These are phyloP conservation scores for Cydia amplana DNA, from an alignment of 1,140 invertebrate species.

Conservation along the genomic window DNA sequence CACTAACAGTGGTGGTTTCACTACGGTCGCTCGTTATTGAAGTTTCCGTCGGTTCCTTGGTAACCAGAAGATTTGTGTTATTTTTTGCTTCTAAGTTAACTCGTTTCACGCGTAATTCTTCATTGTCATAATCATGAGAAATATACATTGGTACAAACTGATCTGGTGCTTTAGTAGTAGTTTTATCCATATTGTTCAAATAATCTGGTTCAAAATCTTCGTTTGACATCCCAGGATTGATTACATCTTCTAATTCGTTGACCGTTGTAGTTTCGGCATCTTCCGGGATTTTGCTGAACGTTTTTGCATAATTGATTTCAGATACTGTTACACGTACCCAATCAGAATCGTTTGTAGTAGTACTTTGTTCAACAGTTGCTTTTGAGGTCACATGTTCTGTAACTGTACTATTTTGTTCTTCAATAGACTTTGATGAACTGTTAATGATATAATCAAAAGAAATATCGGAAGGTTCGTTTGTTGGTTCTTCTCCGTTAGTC, in stretches of 20 bases:
- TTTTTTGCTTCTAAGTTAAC: constrained; percentile 64
- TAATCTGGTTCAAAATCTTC: constrained; percentile 73
- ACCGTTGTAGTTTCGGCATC: constrained; percentile 50
- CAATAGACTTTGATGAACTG: constrained; percentile 62
- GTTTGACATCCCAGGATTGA: constrained; percentile 52
- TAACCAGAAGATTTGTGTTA: constrained; percentile 33
- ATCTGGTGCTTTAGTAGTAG: constrained; percentile 53
- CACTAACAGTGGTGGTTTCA: constrained; percentile 59
- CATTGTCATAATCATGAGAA: constrained; percentile 64
- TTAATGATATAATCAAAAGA: constrained; percentile 60
- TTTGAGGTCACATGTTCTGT: constrained; percentile 37
- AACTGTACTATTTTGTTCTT: constrained; percentile 40
- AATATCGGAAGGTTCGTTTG: constrained; percentile 49
- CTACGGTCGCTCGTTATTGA: constrained; percentile 33
- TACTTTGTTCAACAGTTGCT: constrained; percentile 47
- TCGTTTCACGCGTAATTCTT: constrained; percentile 61
- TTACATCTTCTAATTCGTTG: constrained; percentile 59
- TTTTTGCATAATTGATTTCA: constrained; percentile 60
- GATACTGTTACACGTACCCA: constrained; percentile 64
- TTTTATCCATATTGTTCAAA: constrained; percentile 59
- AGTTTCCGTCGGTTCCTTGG: constrained; percentile 33
- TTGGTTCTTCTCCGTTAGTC: constrained; percentile 47
- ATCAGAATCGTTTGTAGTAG: constrained; percentile 53
- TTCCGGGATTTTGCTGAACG: constrained; percentile 54
- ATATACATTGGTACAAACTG: constrained; percentile 61